Base-by-base conservation (phyloP, 2,797 vertebrate species). In the Chaetodon trifasciatus region DNA sequence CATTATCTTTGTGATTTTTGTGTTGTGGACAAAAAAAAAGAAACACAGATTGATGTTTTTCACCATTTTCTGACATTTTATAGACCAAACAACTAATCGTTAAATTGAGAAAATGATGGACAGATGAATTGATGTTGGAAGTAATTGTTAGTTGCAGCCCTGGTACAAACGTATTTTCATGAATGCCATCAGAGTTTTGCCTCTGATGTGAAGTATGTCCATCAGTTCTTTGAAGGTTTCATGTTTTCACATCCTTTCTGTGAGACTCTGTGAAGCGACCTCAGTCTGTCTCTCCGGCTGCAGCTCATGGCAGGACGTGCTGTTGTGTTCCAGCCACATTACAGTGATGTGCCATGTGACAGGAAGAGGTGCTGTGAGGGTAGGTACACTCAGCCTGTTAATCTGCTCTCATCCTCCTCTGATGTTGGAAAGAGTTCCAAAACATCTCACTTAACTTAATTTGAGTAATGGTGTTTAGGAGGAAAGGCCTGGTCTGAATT, bases 401-500 rank as follows among this genome's bases (percentile, higher is more conserved):
- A 78, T 68, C 53, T 70, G 52, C 10, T 7, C 71, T 80, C 80
- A 52, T 79, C 74, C 47, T 49, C 17, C 76, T 76, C 69, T 72
- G 65, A 70, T 67, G 49, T 9, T 82, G 79, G 70, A 69, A 70
- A 63, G 61, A 15, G 37, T 49, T 80, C 66, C 63, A 71, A 76
- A 84, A 74, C 58, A 72, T 81, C 78, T 79, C 75, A 68, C 76
- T 84, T 76, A 81, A 87, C 66, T 76, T 58, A 69, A 82, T 82
- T 89, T 32, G 72, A 52, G 42, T 83, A 81, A 91, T 84, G 44
- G 46, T 28, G 65, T 83, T 88, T 70, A 65, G 73, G 52, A 78
- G 37, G 57, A 66, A 56, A 72, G 67, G 73, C 76, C 88, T 86
- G 83, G 39, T 84, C 65, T 75, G 61, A 70, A 89, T 93, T 81